Evolutionary conservation across 2,888 invertebrate genomes (phyloP).

Genomic region (Stenolophus ochropezus): DNA sequence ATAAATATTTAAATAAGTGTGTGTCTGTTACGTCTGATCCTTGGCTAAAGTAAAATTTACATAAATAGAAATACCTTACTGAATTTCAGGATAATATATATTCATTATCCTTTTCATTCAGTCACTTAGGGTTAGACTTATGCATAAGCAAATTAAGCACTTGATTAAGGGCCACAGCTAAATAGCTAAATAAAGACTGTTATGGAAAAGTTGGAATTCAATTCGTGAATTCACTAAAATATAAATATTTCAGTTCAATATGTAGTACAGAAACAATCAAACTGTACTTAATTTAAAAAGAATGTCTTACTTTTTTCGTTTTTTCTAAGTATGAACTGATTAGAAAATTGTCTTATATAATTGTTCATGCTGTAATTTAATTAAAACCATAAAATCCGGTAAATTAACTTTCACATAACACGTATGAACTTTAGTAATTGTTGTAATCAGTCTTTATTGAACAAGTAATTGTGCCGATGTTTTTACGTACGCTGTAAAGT

Average conservation of each 20-base stretch:
- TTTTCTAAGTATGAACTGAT: background rate
- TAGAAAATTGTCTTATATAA: constrained; percentile 8
- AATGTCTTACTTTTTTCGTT: background rate
- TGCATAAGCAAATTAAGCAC: no score
- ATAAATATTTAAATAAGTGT: background rate
- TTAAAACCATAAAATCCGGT: constrained; percentile 22
- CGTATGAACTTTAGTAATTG: constrained; percentile 18
- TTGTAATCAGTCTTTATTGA: background rate
- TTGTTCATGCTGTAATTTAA: constrained; percentile 8
- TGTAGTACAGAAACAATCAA: background rate
- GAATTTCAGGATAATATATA: no score
- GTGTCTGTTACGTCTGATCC: no score
- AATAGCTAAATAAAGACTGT: no score
- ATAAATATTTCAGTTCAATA: no score
- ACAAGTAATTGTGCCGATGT: background rate
- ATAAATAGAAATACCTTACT: no score
- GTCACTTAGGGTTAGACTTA: no score
- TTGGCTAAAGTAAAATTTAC: no score
- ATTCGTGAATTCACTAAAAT: no score
- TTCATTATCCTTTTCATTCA: no score
- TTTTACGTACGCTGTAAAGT: background rate
- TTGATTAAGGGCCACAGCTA: no score
- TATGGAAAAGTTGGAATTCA: no score
- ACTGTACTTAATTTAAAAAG: background rate
- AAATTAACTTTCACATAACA: constrained; percentile 15